Base-by-base conservation (phyloP, 1,140 invertebrate species). In the Centruroides vittatus region DNA sequence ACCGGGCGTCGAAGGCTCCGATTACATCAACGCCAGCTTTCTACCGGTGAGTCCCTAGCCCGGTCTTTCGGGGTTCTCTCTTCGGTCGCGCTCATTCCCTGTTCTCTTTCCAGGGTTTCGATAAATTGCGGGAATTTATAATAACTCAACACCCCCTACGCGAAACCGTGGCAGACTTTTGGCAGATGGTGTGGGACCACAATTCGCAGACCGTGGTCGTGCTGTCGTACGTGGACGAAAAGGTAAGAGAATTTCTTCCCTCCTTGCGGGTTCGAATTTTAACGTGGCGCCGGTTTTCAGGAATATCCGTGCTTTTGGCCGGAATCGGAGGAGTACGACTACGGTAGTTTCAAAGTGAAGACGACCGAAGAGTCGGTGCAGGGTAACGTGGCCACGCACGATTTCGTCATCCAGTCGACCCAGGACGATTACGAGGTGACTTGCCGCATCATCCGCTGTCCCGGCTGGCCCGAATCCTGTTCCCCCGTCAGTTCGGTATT, bases 181-280 rank as follows among this genome's bases (percentile, higher is more conserved):
- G 89, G 92, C 86, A 93, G 72, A 92, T 96, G 86, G 83, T 96
- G 65, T 96, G 92, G 92, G 92, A 96, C 76, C 89, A 94, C 71
- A 93, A 92, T 71, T 86, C 85, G 47, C 88, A 93, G 76, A 88
- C 90, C 0, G 84, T 96, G 66, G 88, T 96, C 11, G 76, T 92
- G 69, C 77, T 95, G 34, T 85, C 69, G 3, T 58, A 54, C 12
- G 61, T 70, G 2, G 61, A 62, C 48, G 64, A 65, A 58, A 65
- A 65, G 63, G 61, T 62, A 65, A 23, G n/a, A 23, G 1, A 23
- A 23, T 34, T 48, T 6, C 10, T 23, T 41, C 9, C 9, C 0
- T 23, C 23, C 23, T 23, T 23, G 23, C 23, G 23, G 2, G 23
- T 23, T 23, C 1, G 0, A 23, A 23, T 23, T 23, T 23, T 23